Percentiles rank a stretch among this genome's conserved stretches.
phyloP scores from a whole-genome alignment of 2,888 invertebrate genomes.

The Axea sp. region DNA sequence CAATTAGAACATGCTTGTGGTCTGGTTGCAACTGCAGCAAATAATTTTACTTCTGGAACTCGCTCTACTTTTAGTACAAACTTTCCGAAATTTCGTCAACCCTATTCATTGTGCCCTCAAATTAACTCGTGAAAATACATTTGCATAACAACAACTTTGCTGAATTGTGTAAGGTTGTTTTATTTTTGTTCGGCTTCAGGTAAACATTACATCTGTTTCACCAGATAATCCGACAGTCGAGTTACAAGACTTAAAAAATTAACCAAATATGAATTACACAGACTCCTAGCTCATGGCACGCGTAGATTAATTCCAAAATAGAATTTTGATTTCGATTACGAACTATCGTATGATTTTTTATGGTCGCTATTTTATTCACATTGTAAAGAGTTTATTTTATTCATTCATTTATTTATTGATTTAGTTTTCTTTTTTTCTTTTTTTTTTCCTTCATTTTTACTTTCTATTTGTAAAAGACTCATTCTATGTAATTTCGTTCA shows the following conservation, averaged over 20 bases:
- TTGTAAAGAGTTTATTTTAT: too few relatives aligned
- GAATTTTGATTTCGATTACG: too few relatives aligned
- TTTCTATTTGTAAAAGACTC: too few relatives aligned
- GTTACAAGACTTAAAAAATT: background rate
- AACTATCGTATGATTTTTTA: too few relatives aligned
- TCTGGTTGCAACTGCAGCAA: conserved; percentile 49
- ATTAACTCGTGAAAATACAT: conserved; percentile 53
- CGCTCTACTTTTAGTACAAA: conserved; percentile 39
- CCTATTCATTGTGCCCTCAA: conserved; percentile 49
- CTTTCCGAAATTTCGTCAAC: conserved; percentile 50
- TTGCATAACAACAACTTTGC: conserved; percentile 46
- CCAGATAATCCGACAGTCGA: background rate
- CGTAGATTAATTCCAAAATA: too few relatives aligned
- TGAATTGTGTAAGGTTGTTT: conserved; percentile 21
- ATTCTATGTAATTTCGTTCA: too few relatives aligned
- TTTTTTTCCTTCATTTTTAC: too few relatives aligned
- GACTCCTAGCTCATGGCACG: too few relatives aligned
- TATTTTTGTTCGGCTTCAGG: conserved; percentile 35
- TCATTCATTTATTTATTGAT: too few relatives aligned
- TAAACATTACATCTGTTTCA: conserved; percentile 40
- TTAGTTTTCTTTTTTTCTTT: too few relatives aligned
- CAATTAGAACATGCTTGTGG: conserved; percentile 56
- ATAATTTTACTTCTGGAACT: conserved; percentile 53
- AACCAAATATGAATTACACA: too few relatives aligned
- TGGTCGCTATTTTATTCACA: too few relatives aligned